These are phyloP conservation scores for Colossoma macropomum DNA, from an alignment of 2,113 vertebrate genomes.

Conservation along the genomic window DNA sequence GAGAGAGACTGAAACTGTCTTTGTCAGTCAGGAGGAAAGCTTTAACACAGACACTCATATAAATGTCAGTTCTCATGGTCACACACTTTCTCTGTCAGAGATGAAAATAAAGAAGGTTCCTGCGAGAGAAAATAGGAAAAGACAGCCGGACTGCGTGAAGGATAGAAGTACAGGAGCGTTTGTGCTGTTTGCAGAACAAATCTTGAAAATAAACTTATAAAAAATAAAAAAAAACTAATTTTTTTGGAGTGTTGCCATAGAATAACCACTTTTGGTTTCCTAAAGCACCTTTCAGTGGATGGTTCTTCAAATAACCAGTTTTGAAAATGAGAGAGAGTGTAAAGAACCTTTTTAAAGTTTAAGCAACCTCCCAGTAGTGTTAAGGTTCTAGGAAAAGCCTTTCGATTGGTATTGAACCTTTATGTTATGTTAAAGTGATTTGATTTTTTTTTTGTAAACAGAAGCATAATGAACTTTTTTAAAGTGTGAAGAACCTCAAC, in stretches of 20 bases:
- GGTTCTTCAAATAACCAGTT: neutral
- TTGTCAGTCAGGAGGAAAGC: slow-evolving; percentile 47
- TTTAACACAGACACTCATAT: slow-evolving; percentile 51
- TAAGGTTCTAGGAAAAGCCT: neutral
- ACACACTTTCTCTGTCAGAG: slow-evolving; percentile 41
- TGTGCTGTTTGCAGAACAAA: neutral
- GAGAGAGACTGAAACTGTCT: slow-evolving; percentile 31
- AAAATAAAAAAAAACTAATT: neutral
- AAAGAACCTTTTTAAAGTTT: neutral
- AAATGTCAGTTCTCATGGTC: slow-evolving; percentile 51
- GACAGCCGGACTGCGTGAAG: slow-evolving; percentile 10
- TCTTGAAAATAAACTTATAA: slow-evolving; percentile 16
- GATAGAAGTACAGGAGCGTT: slow-evolving; percentile 17
- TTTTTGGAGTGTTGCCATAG: no score
- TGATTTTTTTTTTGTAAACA: no score
- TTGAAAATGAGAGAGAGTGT: no score
- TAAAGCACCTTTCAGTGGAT: neutral
- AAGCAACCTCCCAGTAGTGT: neutral
- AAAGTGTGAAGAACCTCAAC: no score
- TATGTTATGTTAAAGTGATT: neutral
- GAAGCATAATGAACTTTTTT: no score
- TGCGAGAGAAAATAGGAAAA: slow-evolving; percentile 36
- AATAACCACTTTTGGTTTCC: neutral
- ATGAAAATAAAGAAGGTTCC: slow-evolving; percentile 39
- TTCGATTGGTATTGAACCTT: neutral